Evolutionary conservation across 1,140 invertebrate genomes (phyloP).

Genomic region (Drosophila gunungcola): DNA sequence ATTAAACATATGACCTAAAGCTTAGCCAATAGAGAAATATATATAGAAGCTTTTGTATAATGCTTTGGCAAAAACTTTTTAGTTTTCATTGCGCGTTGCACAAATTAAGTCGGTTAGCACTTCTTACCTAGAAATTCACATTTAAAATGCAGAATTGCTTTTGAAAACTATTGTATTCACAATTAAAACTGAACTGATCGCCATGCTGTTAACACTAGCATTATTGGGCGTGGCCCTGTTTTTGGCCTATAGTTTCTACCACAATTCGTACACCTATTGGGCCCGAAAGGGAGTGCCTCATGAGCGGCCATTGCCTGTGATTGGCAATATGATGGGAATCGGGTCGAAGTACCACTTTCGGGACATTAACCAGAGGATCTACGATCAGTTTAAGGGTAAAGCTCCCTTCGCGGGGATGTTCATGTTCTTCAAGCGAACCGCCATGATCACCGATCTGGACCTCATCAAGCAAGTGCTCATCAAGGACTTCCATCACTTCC

Average conservation of each 20-base stretch:
- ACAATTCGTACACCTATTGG: slow-evolving; percentile 81
- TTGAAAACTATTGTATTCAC: background rate
- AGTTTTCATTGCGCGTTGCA: slow-evolving; percentile 5
- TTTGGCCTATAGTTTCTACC: slow-evolving; percentile 41
- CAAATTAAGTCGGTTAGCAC: background rate
- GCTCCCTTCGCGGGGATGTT: slow-evolving; percentile 62
- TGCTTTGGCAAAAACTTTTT: background rate
- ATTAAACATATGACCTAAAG: background rate
- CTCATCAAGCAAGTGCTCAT: slow-evolving; percentile 73
- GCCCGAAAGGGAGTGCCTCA: slow-evolving; percentile 76
- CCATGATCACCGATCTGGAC: slow-evolving; percentile 63
- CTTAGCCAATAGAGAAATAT: background rate
- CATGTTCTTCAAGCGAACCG: slow-evolving; percentile 47
- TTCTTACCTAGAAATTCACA: background rate
- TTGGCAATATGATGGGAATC: slow-evolving; percentile 74
- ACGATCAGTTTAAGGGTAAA: slow-evolving; percentile 71
- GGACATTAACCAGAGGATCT: slow-evolving; percentile 58
- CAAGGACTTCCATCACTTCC: slow-evolving; percentile 77
- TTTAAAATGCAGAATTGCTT: background rate
- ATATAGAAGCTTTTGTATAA: background rate
- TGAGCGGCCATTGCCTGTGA: slow-evolving; percentile 62
- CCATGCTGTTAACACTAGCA: slow-evolving; percentile 27
- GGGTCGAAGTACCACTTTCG: slow-evolving; percentile 46
- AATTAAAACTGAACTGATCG: background rate
- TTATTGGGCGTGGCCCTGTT: slow-evolving; percentile 36